Conservation (phyloP, 2,888 invertebrate genomes). For the Odontocolon sp. region DNA sequence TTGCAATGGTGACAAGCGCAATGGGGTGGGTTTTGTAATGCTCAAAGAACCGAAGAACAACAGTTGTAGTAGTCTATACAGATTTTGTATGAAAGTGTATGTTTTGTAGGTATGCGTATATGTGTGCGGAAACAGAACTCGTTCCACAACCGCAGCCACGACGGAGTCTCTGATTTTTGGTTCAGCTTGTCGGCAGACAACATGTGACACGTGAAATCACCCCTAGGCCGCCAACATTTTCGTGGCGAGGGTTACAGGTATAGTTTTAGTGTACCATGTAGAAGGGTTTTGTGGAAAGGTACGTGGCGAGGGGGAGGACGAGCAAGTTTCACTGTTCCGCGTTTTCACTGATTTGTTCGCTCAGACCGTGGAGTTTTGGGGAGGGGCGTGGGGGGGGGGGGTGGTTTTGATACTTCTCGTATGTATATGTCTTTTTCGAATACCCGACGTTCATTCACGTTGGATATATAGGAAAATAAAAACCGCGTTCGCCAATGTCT, state of each 20-base stretch:
- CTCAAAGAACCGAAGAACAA: constrained; percentile 46
- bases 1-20: constrained; percentile 30
- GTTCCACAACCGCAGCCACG: background rate
- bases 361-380: constrained; percentile 41
- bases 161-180: constrained; percentile 59
- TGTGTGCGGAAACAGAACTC: no score
- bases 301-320: constrained; percentile 24
- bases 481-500: constrained; percentile 15
- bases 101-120: no score
- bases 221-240: constrained; percentile 43
- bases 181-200: constrained; percentile 72
- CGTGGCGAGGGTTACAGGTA: constrained; percentile 36
- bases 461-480: constrained; percentile 23
- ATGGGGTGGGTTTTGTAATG: constrained; percentile 26
- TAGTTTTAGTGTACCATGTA: constrained; percentile 42
- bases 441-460: constrained; percentile 4
- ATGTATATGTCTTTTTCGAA: background rate
- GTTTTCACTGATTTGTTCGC: constrained; percentile 71
- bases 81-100: no score
- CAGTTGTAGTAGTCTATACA: background rate
- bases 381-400: constrained; percentile 23
- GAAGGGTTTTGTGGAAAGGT: constrained; percentile 2
- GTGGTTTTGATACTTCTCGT: constrained; percentile 23
- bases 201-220: constrained; percentile 73
- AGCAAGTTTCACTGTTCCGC: constrained; percentile 65